Evolutionary conservation across 1,140 invertebrate genomes (phyloP), one percentile per base, ranked within the genome.

Genomic region (Tachypleus tridentatus): DNA sequence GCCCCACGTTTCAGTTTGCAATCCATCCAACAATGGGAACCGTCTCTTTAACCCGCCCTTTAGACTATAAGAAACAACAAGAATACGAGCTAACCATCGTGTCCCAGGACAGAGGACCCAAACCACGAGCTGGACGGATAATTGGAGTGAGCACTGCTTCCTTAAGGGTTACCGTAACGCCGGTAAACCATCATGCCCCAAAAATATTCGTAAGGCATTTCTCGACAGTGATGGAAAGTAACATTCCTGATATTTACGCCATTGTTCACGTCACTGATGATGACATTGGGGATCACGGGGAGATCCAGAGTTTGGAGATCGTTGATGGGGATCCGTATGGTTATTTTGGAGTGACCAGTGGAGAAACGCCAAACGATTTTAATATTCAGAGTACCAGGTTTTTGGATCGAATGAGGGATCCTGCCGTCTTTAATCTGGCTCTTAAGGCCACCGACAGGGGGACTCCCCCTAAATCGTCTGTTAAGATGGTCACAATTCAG

Each of bases 11-110:
- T 69, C 84, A 87, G 67, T 97, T 97, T 76, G 87, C 91, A 5
- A 85, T 97, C 63, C 91, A 98, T 79, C 92, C 93, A 8, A 91
- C 92, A 50, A 90, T 85, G 9, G 95, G 94, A 4, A 84, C 92
- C 7, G 84, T 97, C 53, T 87, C 88, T 3, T 80, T 95, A 5
- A 90, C 91, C 3, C 83, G 89, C 71, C 85, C 86, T 11, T 79
- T 96, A 51, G 82, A 83, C 64, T 87, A 85, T 70, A 64, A 64
- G 52, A 60, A 65, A 8, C 48, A 69, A 10, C 53, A 70, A 48
- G 51, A 69, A n/a, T 62, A 66, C 51, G 52, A 88, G 67, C 76
- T 97, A 47, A 84, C 82, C 4, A 88, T 97, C 3, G 71, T 89
- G 60, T 93, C 90, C 1, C 83, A 86, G 70, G 93, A 97, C 73